These are phyloP conservation scores for Phthorimaea operculella DNA, from an alignment of 1,140 invertebrate species.

Conservation along the genomic window DNA sequence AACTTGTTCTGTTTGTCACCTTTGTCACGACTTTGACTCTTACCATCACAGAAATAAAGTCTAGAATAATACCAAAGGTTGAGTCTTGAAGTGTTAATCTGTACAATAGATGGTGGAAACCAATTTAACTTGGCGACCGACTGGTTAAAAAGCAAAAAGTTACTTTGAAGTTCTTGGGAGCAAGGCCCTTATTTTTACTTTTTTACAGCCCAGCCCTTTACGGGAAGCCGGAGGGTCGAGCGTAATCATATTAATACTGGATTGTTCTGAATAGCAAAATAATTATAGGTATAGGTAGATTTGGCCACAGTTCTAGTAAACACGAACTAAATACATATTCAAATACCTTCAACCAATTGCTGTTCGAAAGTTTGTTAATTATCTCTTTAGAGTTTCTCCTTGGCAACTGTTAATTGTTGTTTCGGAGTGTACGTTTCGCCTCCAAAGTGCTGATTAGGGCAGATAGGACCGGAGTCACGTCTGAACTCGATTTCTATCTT, in stretches of 20 bases:
- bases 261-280: no score
- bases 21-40: no score
- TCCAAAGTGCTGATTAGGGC: neutral
- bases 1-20: no score
- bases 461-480: neutral
- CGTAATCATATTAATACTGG: neutral
- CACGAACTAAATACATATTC: no score
- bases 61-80: no score
- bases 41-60: no score
- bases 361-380: no score
- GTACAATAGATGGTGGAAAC: conserved; percentile 31
- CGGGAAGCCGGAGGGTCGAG: conserved; percentile 27
- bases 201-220: conserved; percentile 43
- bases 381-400: no score
- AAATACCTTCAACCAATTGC: no score
- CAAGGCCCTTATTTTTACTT: conserved; percentile 49
- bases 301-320: no score
- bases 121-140: conserved; percentile 58
- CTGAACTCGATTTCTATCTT: neutral
- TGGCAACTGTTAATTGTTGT: neutral
- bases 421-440: neutral
- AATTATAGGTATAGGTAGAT: no score
- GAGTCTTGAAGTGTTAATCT: no score
- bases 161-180: conserved; percentile 33
- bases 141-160: conserved; percentile 62